Evolutionary conservation across 2,888 invertebrate genomes (phyloP).

Genomic region (Tachina fera): DNA sequence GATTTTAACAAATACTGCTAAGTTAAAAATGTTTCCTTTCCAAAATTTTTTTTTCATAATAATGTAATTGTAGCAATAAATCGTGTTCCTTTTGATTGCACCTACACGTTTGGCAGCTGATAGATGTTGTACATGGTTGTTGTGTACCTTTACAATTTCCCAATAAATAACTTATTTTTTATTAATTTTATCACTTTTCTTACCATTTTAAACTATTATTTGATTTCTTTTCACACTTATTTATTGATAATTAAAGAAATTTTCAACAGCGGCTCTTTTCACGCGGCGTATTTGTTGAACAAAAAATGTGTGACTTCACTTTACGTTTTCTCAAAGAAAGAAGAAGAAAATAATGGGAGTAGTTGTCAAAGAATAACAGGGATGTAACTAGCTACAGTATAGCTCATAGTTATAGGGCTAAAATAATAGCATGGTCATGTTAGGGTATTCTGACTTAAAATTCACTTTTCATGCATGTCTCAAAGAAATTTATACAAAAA

Average conservation of each 20-base stretch:
- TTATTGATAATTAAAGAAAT: slow-evolving; percentile 68
- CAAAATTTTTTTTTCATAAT: not conserved
- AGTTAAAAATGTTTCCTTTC: not conserved
- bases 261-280: slow-evolving; percentile 75
- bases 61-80: not conserved
- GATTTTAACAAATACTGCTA: too few relatives aligned
- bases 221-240: not conserved
- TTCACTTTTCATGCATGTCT: not conserved
- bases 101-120: slow-evolving; percentile 26
- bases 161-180: not conserved
- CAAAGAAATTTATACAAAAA: too few relatives aligned
- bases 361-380: slow-evolving; percentile 21
- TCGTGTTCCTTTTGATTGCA: not conserved
- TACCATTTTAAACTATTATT: slow-evolving; percentile 78
- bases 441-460: too few relatives aligned
- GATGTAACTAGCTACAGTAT: not conserved
- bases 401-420: not conserved
- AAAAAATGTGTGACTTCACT: slow-evolving; percentile 64
- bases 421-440: too few relatives aligned
- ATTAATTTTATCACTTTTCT: slow-evolving; percentile 74
- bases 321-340: slow-evolving; percentile 35
- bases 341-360: slow-evolving; percentile 1
- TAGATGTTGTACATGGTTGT: not conserved
- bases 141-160: not conserved
- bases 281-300: slow-evolving; percentile 70